Evolutionary conservation across 2,888 invertebrate genomes (phyloP), one percentile per base, ranked within the genome.

Genomic region (Spodoptera exigua): DNA sequence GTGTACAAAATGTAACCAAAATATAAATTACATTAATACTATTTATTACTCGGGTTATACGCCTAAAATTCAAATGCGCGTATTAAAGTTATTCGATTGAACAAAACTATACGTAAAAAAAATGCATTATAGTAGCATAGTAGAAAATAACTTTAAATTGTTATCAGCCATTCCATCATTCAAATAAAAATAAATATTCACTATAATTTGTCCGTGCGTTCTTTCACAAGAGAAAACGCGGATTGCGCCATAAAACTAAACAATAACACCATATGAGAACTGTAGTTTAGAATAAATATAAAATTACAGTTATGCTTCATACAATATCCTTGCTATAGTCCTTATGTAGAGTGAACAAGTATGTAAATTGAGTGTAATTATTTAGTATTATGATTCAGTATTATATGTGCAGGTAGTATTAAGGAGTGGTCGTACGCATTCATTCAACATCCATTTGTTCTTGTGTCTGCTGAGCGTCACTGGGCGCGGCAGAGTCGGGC

Each of bases 401-500:
- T 70, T 68, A 71, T 65, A 69, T 34, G 77, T 77, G 76, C 69
- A 74, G 46, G 44, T 57, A 61, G 69, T 49, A 59, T 57, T 55
- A 61, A 17, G 46, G 37, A 59, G n/a, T n/a, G n/a, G 58, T 51
- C 46, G 34, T 61, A 44, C 12, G 49, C 39, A 72, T 77, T 91
- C 88, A 94, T 81, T 94, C 94, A 59, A 94, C 92, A 80, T 94
- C 94, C 94, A 94, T 94, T 61, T 91, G 89, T 53, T 93, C 93
- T 49, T 87, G 84, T 51, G 81, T 48, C 53, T 70, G 80, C 39
- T 68, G 70, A 40, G 71, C 63, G 18, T 80, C 80, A 55, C 68
- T 69, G 54, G 82, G 70, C 51, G 76, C 62, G 43, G 65, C 79
- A 45, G 80, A 58, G 46, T 78, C 82, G 46, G 80, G 83, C 65